Base-by-base conservation (phyloP, 2,888 invertebrate species). In the Sicus ferrugineus region DNA sequence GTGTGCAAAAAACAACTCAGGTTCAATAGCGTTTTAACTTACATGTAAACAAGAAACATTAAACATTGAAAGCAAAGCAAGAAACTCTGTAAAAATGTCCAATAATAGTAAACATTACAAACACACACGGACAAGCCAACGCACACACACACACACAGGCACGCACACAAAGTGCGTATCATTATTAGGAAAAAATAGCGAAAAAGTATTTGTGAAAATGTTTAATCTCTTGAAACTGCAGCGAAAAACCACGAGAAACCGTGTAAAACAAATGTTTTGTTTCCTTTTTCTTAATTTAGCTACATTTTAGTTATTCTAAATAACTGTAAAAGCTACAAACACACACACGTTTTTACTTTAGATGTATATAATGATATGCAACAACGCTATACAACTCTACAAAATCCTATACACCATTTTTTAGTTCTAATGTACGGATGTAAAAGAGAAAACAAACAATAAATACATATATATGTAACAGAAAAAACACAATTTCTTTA, bases 1-100 rank as follows among this genome's bases (percentile, higher is more conserved):
- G 72, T 69, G 68, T 70, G 64, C 70, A 75, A 70, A 70, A 54
- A 72, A 66, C 58, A 66, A 74, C 75, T 74, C 74, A 75, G 74
- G 74, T 73, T 71, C 72, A 70, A 73, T 74, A 75, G 74, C 68
- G n/a, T 69, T 72, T 70, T 66, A 59, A 52, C 50, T 30, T 52
- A 61, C 70, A 66, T 30, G 56, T 30, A 21, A 68, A 65, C 48
- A 68, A 58, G 21, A 70, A 68, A 28, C 26, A 70, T 16, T n/a
- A 28, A 68, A 26, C 21, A 52, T 63, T 9, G 65, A 26, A 63
- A 62, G 52, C 30, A 66, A 6, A 68, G 46, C 68, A 65, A 21
- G 66, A 52, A 48, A 42, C 5, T 61, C 42, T 68, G 58, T 30
- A 56, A 66, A 23, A 66, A 54, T 28, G n/a, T 21, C 34, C 11